Evolutionary conservation across 1,140 invertebrate genomes (phyloP).

Genomic region (Drosophila varians): DNA sequence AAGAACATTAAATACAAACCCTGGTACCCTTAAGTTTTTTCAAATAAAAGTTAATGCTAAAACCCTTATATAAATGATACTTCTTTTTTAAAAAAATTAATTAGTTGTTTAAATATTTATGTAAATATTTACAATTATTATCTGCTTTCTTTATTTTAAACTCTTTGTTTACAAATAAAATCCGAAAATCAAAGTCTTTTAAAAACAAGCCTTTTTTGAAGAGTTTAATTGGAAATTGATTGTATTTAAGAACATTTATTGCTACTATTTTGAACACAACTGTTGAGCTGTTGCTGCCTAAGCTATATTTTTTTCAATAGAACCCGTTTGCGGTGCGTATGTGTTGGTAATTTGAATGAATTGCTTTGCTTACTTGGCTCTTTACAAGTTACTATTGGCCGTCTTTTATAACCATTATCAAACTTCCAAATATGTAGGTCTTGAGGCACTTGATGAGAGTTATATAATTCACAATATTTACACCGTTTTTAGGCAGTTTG

Average conservation of each 20-base stretch:
- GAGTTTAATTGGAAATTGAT: not conserved
- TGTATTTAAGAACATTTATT: not conserved
- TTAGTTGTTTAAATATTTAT: too few relatives aligned
- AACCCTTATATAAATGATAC: too few relatives aligned
- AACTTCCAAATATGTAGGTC: slow-evolving; percentile 10
- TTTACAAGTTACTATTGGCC: slow-evolving; percentile 17
- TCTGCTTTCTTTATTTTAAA: too few relatives aligned
- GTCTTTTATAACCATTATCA: slow-evolving; percentile 11
- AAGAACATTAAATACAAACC: too few relatives aligned
- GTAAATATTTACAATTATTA: too few relatives aligned
- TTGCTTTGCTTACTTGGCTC: slow-evolving; percentile 37
- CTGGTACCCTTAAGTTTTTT: too few relatives aligned
- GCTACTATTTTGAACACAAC: not conserved
- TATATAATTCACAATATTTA: not conserved
- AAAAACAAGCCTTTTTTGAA: too few relatives aligned
- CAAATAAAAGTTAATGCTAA: too few relatives aligned
- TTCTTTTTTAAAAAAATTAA: too few relatives aligned
- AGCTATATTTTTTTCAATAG: slow-evolving; percentile 51
- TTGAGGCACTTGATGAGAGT: not conserved
- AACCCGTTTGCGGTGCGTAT: slow-evolving; percentile 54
- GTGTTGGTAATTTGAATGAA: slow-evolving; percentile 22
- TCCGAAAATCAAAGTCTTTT: too few relatives aligned
- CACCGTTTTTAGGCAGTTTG: slow-evolving; percentile 5
- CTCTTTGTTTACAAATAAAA: too few relatives aligned
- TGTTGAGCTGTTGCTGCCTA: slow-evolving; percentile 56